Percentiles rank a stretch among this genome's conserved stretches.
Conservation (phyloP, 1,140 invertebrate species). For the Zaprionus taronus region DNA sequence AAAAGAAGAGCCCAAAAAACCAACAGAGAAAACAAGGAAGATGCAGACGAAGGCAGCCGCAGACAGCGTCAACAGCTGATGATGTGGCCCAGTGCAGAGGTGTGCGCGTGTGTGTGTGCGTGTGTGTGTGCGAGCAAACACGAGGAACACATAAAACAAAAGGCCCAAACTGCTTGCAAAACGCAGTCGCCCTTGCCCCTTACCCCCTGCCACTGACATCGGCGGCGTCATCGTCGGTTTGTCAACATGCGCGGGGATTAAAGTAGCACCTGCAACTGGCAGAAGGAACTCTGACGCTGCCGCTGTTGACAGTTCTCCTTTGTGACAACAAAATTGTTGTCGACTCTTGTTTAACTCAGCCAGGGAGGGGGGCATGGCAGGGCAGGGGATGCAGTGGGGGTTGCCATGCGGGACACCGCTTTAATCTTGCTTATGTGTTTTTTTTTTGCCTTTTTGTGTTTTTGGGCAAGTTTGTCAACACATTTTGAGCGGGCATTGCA, state of each 20-base stretch:
- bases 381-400: neutral
- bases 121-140: constrained; percentile 35
- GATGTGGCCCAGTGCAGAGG: constrained; percentile 8
- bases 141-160: constrained; percentile 34
- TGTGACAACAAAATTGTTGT: constrained; percentile 81
- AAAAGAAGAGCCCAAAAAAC: neutral
- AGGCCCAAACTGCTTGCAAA: constrained; percentile 35
- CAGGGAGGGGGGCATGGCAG: neutral
- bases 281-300: constrained; percentile 51
- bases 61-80: constrained; percentile 35
- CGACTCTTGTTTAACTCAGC: constrained; percentile 33
- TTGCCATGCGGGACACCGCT: neutral
- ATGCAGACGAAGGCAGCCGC: constrained; percentile 17
- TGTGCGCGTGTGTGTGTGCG: neutral
- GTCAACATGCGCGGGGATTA: constrained; percentile 79
- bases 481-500: constrained; percentile 62
- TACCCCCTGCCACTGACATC: neutral
- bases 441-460: constrained; percentile 21
- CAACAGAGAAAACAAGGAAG: neutral
- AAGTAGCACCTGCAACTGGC: constrained; percentile 70
- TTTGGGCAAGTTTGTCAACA: constrained; percentile 73
- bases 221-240: constrained; percentile 25
- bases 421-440: constrained; percentile 46
- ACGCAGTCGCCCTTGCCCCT: neutral
- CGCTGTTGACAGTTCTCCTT: constrained; percentile 76